Evolutionary conservation across 2,797 vertebrate species (phyloP), one percentile per base, ranked within the genome.

Genomic region (Selene dorsalis): DNA sequence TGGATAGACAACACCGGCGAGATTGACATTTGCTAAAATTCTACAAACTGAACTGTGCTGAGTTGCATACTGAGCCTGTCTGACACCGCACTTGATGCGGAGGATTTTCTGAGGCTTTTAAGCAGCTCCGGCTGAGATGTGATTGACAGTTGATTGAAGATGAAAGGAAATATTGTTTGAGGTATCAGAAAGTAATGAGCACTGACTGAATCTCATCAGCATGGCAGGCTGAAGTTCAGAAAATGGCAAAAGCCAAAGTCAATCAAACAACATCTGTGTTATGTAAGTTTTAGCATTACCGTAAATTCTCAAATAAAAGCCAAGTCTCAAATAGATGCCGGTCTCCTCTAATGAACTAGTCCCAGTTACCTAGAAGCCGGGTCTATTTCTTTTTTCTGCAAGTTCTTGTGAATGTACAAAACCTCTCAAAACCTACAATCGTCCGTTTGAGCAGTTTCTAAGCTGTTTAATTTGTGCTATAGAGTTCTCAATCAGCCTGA

Each of bases 1-100:
- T 83, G 50, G 62, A 53, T 57, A 82, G 75, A 83, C 86, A 89
- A 77, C 84, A 75, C 56, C 60, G 1, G 7, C 32, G 57, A 77
- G 83, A 83, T 30, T 86, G 84, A 89, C 88, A 55, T 82, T 84
- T 70, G 67, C 72, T 84, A 74, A 89, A 87, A 79, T 79, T 88
- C 79, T 50, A 76, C 72, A 80, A 87, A 83, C 69, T 73, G 45
- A 88, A 77, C 65, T 20, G 47, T 30, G 43, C 57, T 32, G 77
- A 65, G 76, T 47, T 43, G 85, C 77, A 75, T 63, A 41, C 76
- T 68, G 69, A 86, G 71, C 43, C 26, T 13, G 45, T 69, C 73
- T 69, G 41, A 77, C 30, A 30, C 60, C 22, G 30, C 41, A 64
- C 73, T 55, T 9, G 30, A 65, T 45, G 39, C 69, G 12, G 48